Evolutionary conservation across 1,140 invertebrate species (phyloP), one percentile per base, ranked within the genome.

Genomic region (Platorchestia sp.): DNA sequence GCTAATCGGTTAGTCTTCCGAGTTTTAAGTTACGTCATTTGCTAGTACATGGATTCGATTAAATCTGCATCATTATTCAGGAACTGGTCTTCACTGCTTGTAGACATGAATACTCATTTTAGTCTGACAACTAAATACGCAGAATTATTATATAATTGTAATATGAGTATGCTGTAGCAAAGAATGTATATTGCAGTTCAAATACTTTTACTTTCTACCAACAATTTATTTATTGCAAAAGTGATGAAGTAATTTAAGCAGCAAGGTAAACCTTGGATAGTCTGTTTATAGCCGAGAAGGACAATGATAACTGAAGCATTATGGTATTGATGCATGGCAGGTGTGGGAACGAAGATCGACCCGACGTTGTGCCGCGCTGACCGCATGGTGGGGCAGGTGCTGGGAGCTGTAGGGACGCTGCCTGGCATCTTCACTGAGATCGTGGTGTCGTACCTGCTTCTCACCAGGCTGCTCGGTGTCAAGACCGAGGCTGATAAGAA

Each of bases 301-400:
- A 27, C 59, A 36, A 75, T 75, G 1, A 75, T 75, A 36, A 51
- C 41, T 89, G 14, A 42, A 89, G 27, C n/a, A 41, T 89, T 14
- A 6, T 89, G 0, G 43, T 16, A 19, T 86, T 42, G 10, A 41
- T 89, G 41, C 87, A 16, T 97, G 97, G 7, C 96, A 98, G 98
- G 99, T 97, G 99, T 99, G 45, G 99, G 99, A 96, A 99, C 99
- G 0, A 99, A 99, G 97, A 99, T 99, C 97, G 99, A 99, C 97
- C 99, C 99, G 0, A 99, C 99, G 22, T 97, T 99, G 19, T 99
- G 99, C 97, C 98, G 99, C 97, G 99, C 99, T 96, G 99, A 99
- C 98, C 98, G 99, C 97, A 98, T 99, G 97, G 99, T 99, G 0
- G 99, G 99, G 95, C 99, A 99, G 97, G 99, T 99, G 95, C 98